Evolutionary conservation across 2,797 vertebrate genomes (phyloP).

Genomic region (Oceanodroma leucorhoa): DNA sequence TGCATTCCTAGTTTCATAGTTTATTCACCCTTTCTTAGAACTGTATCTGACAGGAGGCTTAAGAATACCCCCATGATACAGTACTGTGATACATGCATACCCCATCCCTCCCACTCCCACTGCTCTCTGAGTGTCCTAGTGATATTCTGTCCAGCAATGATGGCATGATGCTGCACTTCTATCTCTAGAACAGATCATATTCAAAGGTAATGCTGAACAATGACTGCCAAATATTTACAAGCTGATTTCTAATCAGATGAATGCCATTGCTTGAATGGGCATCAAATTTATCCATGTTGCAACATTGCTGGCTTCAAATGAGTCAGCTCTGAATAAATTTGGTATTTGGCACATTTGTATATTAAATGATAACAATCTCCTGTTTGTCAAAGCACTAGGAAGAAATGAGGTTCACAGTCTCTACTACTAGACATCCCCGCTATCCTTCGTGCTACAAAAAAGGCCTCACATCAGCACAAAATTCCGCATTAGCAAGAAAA

Average conservation of each 20-base stretch:
- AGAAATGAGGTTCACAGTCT: background rate
- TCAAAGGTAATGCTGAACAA: background rate
- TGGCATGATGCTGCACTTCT: background rate
- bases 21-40: background rate
- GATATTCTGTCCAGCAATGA: background rate
- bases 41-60: background rate
- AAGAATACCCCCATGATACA: background rate
- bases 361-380: background rate
- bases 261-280: background rate
- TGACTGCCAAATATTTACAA: background rate
- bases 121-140: background rate
- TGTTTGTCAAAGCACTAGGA: background rate
- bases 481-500: background rate
- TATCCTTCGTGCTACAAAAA: background rate
- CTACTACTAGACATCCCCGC: background rate
- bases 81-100: accelerated
- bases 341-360: background rate
- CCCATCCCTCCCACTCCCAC: background rate
- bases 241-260: background rate
- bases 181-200: background rate
- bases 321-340: background rate
- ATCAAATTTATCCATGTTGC: background rate
- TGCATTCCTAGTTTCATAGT: background rate
- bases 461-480: background rate
- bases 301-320: background rate